Evolutionary conservation across 2,888 invertebrate species (phyloP).

Genomic region (Chouioia cunea): DNA sequence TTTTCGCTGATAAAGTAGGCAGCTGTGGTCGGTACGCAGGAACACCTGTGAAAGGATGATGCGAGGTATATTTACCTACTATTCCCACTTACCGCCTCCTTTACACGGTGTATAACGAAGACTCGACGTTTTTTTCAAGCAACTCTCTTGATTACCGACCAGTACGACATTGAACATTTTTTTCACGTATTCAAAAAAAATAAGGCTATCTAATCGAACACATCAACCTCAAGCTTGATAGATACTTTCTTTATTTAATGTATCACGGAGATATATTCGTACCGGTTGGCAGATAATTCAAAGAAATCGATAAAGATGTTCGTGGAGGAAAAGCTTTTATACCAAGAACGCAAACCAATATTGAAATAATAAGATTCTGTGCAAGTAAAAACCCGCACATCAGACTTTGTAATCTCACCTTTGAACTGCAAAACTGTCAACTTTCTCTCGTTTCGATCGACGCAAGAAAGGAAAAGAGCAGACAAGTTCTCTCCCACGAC

Average conservation of each 20-base stretch:
- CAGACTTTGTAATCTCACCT: no score
- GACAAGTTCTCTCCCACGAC: constrained; percentile 1
- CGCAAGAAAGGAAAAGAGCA: background rate
- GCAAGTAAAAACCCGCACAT: no score
- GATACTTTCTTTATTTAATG: no score
- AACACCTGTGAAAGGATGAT: constrained; percentile 27
- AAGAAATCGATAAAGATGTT: no score
- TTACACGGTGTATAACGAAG: background rate
- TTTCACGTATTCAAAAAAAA: constrained; percentile 8
- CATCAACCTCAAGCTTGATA: no score
- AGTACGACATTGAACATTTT: background rate
- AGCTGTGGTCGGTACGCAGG: constrained; percentile 37
- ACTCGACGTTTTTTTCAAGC: constrained; percentile 12
- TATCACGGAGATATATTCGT: no score
- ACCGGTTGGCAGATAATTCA: no score
- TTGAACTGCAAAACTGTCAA: constrained; percentile 11
- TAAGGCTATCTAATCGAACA: no score
- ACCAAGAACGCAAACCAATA: no score
- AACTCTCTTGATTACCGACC: constrained; percentile 39
- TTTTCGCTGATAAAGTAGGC: constrained; percentile 26
- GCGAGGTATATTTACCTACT: constrained; percentile 25
- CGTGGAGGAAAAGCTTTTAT: no score
- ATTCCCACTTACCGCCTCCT: constrained; percentile 28
- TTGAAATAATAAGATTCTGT: no score
- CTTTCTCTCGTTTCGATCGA: no score